Base-by-base conservation (phyloP, 2,888 invertebrate species). In the Polia nebulosa region DNA sequence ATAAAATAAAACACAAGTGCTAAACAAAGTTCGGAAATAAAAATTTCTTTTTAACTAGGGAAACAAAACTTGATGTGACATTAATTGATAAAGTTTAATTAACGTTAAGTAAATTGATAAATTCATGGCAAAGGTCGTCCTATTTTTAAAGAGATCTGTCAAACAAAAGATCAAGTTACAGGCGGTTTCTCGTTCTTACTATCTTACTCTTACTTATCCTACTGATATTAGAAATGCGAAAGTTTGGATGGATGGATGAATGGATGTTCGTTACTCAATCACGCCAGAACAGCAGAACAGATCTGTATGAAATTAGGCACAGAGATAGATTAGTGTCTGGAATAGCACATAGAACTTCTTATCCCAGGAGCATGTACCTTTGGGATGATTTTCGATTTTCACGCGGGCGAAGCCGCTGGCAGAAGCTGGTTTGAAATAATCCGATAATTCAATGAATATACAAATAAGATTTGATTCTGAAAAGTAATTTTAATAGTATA, bases 121-220 rank as follows among this genome's bases (percentile, higher is more conserved):
- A 70, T 69, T 52, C 15, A 66, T 71, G 75, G 70, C 78, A 82
- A 70, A 78, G 84, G 78, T 80, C 82, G 80, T 76, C 78, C 73
- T 81, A 72, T 85, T 82, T 84, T 83, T 72, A 77, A 79, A 75
- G 72, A 73, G 71, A 58, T 63, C 61, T 74, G 32, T 29, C 13
- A 75, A 57, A 80, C 76, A 47, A 70, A 47, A 58, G 47, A 76
- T 49, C 68, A 66, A 52, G 60, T 70, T 71, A 52, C 45, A 58
- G 32, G 65, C 44, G 61, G 67, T 63, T 72, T 82, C 58, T 75
- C 47, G 64, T 51, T 67, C 9, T 9, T 55, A 71, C 22, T 58
- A 58, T 68, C 61, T 34, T 5, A 39, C n/a, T n/a, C n/a, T n/a
- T n/a, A n/a, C n/a, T n/a, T n/a, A n/a, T n/a, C n/a, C n/a, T n/a